Conservation (phyloP, 1,140 invertebrate genomes). For the Helicorthomorpha holstii region DNA sequence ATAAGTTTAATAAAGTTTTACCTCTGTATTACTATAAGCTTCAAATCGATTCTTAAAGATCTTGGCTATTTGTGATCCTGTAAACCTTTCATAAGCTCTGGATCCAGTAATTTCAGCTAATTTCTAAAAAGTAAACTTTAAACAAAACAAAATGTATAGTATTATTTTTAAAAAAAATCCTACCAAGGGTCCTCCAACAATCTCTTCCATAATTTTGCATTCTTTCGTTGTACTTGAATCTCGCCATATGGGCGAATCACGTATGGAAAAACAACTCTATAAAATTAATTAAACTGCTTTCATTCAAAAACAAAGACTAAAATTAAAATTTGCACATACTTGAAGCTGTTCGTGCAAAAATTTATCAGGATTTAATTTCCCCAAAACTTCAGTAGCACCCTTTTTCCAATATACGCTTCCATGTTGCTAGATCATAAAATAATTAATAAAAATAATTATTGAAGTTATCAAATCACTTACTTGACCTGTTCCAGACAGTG, state of each 20-base stretch:
- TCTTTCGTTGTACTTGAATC: conserved; percentile 72
- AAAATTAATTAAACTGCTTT: conserved; percentile 1
- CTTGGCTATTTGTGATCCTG: conserved; percentile 82
- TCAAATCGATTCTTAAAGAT: conserved; percentile 51
- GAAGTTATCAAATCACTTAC: conserved; percentile 27
- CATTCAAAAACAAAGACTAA: conserved; percentile 4
- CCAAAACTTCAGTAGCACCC: conserved; percentile 44
- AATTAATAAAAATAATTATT: not conserved
- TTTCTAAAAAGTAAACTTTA: conserved; percentile 31
- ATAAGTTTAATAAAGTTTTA: conserved; percentile 19
- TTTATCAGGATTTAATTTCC: conserved; percentile 45
- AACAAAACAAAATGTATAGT: not conserved
- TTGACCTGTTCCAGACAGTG: conserved; percentile 79
- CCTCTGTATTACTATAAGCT: conserved; percentile 63
- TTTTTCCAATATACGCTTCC: conserved; percentile 86
- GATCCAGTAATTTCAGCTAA: conserved; percentile 79
- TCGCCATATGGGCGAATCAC: conserved; percentile 90
- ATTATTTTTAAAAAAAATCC: not conserved
- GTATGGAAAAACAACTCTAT: conserved; percentile 44
- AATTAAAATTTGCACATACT: conserved; percentile 15
- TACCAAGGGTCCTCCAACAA: conserved; percentile 57
- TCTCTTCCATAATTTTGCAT: conserved; percentile 58
- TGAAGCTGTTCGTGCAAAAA: conserved; percentile 67
- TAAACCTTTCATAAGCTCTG: conserved; percentile 82
- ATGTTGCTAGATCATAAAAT: conserved; percentile 56